phyloP scores from a whole-genome alignment of 1,140 invertebrate genomes.

The Diploscapter pachys region DNA sequence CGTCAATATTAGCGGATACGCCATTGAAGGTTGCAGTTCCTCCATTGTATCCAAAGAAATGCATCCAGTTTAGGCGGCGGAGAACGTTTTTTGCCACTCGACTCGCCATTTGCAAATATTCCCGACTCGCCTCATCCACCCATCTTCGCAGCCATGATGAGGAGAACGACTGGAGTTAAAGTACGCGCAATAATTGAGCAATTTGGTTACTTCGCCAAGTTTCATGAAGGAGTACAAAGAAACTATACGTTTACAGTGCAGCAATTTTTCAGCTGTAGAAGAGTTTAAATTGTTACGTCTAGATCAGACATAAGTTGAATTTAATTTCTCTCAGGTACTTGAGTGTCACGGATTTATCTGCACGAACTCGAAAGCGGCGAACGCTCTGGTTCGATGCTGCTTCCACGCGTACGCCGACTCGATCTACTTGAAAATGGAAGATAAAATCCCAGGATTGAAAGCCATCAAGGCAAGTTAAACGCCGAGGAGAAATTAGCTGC shows the following conservation, averaged over 20 bases:
- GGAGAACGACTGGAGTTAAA: slow-evolving; percentile 92
- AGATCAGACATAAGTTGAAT: neutral
- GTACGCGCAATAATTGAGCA: neutral
- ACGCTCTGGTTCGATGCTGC: slow-evolving; percentile 56
- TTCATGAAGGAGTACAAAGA: too few species aligned
- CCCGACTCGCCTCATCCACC: slow-evolving; percentile 79
- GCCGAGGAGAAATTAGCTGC: neutral
- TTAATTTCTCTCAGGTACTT: slow-evolving; percentile 65
- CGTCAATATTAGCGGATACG: slow-evolving; percentile 66
- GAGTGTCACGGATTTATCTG: slow-evolving; percentile 99
- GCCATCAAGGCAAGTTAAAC: slow-evolving; percentile 15
- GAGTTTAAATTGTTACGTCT: too few species aligned
- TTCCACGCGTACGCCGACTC: slow-evolving; percentile 57
- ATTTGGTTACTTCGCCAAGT: too few species aligned
- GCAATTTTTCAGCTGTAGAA: too few species aligned
- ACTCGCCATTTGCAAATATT: slow-evolving; percentile 86
- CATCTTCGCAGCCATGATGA: slow-evolving; percentile 89
- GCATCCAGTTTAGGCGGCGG: slow-evolving; percentile 58
- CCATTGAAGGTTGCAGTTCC: slow-evolving; percentile 33
- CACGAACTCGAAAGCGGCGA: slow-evolving; percentile 62
- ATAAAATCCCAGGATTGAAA: slow-evolving; percentile 40
- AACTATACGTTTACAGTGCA: too few species aligned
- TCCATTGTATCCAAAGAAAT: neutral
- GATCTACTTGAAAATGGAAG: slow-evolving; percentile 55
- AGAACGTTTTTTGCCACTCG: slow-evolving; percentile 87